Evolutionary conservation across 1,140 invertebrate genomes (phyloP).

Genomic region (Argopecten irradians): DNA sequence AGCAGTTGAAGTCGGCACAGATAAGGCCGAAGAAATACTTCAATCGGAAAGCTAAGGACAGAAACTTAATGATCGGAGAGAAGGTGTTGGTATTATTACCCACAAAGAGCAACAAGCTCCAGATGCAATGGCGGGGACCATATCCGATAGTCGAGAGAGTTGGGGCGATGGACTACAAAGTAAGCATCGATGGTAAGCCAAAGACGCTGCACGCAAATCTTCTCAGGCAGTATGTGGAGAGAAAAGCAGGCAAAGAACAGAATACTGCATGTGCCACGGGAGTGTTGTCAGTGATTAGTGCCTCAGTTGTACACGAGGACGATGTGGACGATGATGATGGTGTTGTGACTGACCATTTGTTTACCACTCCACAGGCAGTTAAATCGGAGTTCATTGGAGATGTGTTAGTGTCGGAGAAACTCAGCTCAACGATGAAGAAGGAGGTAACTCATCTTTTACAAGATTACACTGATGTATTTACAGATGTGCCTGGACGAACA

Average conservation of each 20-base stretch:
- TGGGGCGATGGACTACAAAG: background rate
- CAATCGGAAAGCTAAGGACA: background rate
- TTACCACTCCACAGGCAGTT: background rate
- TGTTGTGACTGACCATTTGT: background rate
- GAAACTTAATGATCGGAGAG: slow-evolving; percentile 26
- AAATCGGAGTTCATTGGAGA: background rate
- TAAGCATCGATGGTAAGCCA: background rate
- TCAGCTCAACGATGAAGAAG: background rate
- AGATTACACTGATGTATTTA: slow-evolving; percentile 24
- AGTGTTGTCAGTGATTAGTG: background rate
- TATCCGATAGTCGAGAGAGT: background rate
- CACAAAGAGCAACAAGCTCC: slow-evolving; percentile 38
- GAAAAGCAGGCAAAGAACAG: background rate
- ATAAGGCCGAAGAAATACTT: slow-evolving; percentile 19
- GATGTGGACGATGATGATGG: background rate
- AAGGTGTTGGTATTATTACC: slow-evolving; percentile 41
- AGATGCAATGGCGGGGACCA: slow-evolving; percentile 42
- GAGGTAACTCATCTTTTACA: background rate
- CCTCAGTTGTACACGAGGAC: background rate
- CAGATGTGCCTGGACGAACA: slow-evolving; percentile 41
- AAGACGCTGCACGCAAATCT: background rate
- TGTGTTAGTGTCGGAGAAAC: background rate
- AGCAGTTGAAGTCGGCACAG: background rate
- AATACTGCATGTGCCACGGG: background rate
- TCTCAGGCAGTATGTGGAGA: background rate